Evolutionary conservation across 2,113 vertebrate genomes (phyloP), one percentile per base, ranked within the genome.

Genomic region (Rhipidura dahli): DNA sequence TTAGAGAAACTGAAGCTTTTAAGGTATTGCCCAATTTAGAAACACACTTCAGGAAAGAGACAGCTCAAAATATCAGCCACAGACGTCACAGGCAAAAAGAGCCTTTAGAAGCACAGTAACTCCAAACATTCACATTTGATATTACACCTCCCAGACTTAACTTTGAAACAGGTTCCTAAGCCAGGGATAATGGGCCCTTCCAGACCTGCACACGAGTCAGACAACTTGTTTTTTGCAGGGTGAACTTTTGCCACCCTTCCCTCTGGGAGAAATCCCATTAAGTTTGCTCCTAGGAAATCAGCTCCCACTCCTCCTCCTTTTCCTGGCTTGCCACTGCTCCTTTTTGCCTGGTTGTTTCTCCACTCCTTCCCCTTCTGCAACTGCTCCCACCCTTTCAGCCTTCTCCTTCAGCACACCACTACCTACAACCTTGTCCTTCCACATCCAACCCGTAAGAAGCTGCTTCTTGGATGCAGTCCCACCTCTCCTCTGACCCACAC

Each of bases 241-340:
- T 94, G 80, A 95, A 90, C 89, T 94, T 92, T 66, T 83, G 92
- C 85, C 92, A 94, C 90, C 79, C 85, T 93, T 77, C 92, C 86
- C 91, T 83, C 92, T 88, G 79, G 94, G 94, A 95, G 50, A 88
- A 86, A 92, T 90, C 78, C 68, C 76, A 91, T 23, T 5, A 3
- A 56, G 19, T 71, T 56, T 0, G 6, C 47, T 86, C 86, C 90
- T 8, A 86, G 86, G 76, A 94, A 95, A 73, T 45, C 72, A 63
- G 47, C 60, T 93, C 65, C 51, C 44, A 60, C 15, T 30, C 28
- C 68, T 40, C 10, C 21, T 76, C 45, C 53, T 86, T 85, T 27
- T 69, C 40, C 57, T 66, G 59, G 53, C 56, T 72, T 92, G 17
- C 57, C 51, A 73, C 54, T 2, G 8, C 26, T 76, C 47, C 64